Conservation (phyloP, 2,888 invertebrate genomes). For the Oconnorella tubifera region DNA sequence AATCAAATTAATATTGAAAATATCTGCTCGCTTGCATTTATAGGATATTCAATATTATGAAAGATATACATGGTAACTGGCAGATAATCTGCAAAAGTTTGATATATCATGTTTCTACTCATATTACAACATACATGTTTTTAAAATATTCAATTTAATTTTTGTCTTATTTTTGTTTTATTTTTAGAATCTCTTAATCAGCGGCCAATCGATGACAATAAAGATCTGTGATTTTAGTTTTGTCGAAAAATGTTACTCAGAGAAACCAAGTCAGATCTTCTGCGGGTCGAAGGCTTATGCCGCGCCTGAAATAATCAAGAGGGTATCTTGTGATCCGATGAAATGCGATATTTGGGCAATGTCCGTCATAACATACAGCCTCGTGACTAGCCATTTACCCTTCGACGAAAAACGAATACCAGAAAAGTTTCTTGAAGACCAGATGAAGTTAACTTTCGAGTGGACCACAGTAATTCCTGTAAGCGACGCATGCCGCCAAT, state of each 20-base stretch:
- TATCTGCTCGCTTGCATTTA: no score
- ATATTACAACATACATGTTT: no score
- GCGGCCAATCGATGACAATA: no score
- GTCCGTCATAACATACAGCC: constrained; percentile 57
- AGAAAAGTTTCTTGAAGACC: constrained; percentile 48
- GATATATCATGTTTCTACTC: no score
- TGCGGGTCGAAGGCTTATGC: constrained; percentile 60
- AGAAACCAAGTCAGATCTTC: constrained; percentile 57
- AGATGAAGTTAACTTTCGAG: constrained; percentile 44
- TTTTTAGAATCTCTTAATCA: no score
- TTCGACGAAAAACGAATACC: constrained; percentile 56
- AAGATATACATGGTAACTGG: no score
- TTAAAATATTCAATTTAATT: no score
- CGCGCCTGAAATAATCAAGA: constrained; percentile 57
- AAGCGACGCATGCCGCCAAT: constrained; percentile 39
- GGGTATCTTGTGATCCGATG: constrained; percentile 58
- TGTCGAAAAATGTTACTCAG: constrained; percentile 42
- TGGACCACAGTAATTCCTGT: constrained; percentile 42
- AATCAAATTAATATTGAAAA: no score
- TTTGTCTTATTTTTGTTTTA: no score
- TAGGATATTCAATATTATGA: no score
- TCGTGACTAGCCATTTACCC: constrained; percentile 58
- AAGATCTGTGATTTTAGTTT: constrained; percentile 59
- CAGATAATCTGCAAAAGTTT: no score
- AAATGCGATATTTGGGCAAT: constrained; percentile 59